Evolutionary conservation across 2,888 invertebrate genomes (phyloP), one percentile per base, ranked within the genome.

Genomic region (Hirtodrosophila confusa): DNA sequence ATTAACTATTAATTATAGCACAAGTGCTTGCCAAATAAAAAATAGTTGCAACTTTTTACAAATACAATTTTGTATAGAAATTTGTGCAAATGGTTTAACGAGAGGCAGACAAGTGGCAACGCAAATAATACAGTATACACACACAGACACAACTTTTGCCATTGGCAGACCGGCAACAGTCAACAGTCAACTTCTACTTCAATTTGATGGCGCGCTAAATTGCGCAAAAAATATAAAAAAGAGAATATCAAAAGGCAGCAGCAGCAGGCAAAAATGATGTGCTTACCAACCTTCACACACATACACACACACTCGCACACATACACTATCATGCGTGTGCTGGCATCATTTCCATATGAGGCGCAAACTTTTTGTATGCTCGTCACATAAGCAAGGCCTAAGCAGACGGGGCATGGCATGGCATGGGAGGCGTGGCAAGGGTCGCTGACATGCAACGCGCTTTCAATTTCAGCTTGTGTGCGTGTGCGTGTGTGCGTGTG

Each of bases 361-460:
- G 41, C 54, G 45, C 49, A 76, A 80, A 80, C 64, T 80, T 76
- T 69, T 77, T 70, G 74, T 80, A 70, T 75, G 75, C 79, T 45
- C 61, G 44, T 57, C 60, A 64, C 73, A 68, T 73, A 56, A 56
- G 53, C 66, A 53, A 41, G 47, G 66, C 56, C 45, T 55, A 61
- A 53, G 66, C 68, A 71, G 65, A 53, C 60, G 55, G n/a, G 23
- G 31, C 37, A n/a, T n/a, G 3, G 17, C 27, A 5, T 27, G n/a
- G n/a, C n/a, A n/a, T 17, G 17, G 36, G 41, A 6, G 67, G 58
- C 45, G 54, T 61, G 54, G 63, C 58, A 68, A 29, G 65, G 86
- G 69, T 83, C 86, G 80, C 71, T 84, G 88, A 84, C 88, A 84
- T 86, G 86, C 86, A 83, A 79, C 60, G 69, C 70, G 80, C 84